Percentiles rank a stretch among this genome's conserved stretches.
Conservation (phyloP, 2,113 vertebrate species). For the Tautogolabrus adspersus region DNA sequence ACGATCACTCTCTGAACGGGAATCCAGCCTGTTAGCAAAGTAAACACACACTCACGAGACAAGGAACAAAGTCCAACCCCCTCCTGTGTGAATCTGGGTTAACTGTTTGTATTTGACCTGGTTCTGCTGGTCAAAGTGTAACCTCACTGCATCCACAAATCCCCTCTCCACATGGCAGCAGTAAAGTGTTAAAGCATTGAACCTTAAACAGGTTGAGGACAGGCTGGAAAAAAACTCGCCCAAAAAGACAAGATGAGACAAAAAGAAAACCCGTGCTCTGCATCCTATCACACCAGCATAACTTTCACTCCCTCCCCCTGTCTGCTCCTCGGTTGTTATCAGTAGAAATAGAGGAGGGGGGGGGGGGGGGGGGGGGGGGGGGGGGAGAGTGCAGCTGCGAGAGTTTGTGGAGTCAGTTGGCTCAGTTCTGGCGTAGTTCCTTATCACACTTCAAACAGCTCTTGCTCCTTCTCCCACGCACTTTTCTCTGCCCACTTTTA, state of each 20-base stretch:
- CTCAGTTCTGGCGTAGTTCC: conserved; percentile 54
- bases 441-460: conserved; percentile 76
- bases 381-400: conserved; percentile 73
- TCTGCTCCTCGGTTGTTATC: conserved; percentile 64
- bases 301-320: conserved; percentile 47
- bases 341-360: conserved; percentile 62
- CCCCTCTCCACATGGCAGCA: conserved; percentile 1
- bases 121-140: conserved; percentile 22
- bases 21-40: conserved; percentile 56
- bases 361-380: conserved; percentile 43
- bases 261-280: conserved; percentile 30
- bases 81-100: conserved; percentile 32
- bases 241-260: conserved; percentile 21
- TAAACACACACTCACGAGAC: conserved; percentile 54
- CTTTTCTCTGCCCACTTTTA: conserved; percentile 37
- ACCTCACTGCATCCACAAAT: neutral
- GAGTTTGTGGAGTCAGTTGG: conserved; percentile 75
- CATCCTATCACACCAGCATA: conserved; percentile 51
- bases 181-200: neutral
- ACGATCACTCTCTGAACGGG: conserved; percentile 39
- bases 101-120: conserved; percentile 19
- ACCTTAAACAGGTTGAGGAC: conserved; percentile 9
- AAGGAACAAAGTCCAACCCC: conserved; percentile 53
- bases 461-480: conserved; percentile 61
- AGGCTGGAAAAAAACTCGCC: neutral